phyloP scores from a whole-genome alignment of 2,113 vertebrate genomes.

The Crotophaga sulcirostris region DNA sequence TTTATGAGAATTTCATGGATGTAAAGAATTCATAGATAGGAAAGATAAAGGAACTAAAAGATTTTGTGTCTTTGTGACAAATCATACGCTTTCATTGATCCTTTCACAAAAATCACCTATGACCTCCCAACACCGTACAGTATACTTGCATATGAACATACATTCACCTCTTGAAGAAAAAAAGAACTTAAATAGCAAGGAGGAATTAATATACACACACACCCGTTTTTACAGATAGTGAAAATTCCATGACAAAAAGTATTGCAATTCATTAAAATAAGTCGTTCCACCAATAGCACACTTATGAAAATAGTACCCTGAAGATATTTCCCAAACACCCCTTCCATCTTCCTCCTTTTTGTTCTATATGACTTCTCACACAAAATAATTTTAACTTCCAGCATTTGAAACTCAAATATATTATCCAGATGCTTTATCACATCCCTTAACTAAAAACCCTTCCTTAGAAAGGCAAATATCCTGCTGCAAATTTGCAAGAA shows the following conservation, averaged over 20 bases:
- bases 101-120: neutral
- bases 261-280: neutral
- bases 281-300: neutral
- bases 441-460: neutral
- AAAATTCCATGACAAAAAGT: neutral
- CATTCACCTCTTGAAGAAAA: neutral
- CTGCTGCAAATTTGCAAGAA: neutral
- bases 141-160: neutral
- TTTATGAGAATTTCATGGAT: neutral
- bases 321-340: neutral
- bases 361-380: neutral
- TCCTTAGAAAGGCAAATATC: neutral
- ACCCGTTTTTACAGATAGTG: neutral
- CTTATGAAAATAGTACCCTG: neutral
- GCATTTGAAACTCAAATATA: neutral
- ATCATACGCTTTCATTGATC: neutral
- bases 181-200: neutral
- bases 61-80: neutral
- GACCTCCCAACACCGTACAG: neutral
- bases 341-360: neutral
- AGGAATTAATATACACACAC: neutral
- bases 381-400: neutral
- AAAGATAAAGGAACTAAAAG: neutral
- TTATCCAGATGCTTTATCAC: neutral
- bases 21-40: neutral